phyloP scores from a whole-genome alignment of 2,797 vertebrate species.

The Rhincodon typus region DNA sequence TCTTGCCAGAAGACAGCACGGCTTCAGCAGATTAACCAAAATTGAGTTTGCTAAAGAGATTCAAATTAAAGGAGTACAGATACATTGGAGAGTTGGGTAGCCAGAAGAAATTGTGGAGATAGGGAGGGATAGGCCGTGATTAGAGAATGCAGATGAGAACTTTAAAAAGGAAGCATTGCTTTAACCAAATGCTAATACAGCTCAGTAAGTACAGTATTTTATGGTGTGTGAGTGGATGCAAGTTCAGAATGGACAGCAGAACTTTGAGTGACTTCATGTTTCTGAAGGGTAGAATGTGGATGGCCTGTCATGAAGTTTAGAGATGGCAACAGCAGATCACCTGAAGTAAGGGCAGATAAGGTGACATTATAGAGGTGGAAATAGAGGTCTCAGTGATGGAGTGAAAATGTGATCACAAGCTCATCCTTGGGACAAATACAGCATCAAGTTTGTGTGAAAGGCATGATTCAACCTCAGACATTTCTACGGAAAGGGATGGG shows the following conservation, averaged over 20 bases:
- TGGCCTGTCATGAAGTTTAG: not conserved
- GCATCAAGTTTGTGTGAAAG: too few species aligned
- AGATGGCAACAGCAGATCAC: not conserved
- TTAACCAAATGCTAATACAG: not conserved
- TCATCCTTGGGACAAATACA: not conserved
- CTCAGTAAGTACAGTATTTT: not conserved
- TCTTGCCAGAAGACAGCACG: too few species aligned
- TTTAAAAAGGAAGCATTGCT: not conserved
- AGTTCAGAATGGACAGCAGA: not conserved
- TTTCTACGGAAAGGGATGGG: too few species aligned
- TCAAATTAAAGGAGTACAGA: not conserved
- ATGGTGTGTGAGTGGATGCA: not conserved
- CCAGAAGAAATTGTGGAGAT: not conserved
- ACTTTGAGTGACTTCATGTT: not conserved
- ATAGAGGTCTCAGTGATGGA: too few species aligned
- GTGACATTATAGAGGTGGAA: not conserved
- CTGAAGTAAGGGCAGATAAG: not conserved
- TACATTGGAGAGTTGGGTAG: not conserved
- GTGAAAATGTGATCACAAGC: not conserved
- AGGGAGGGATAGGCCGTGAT: not conserved
- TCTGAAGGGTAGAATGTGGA: not conserved
- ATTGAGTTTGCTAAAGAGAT: not conserved
- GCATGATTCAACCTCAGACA: too few species aligned
- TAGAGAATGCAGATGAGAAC: not conserved
- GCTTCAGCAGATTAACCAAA: not conserved